Evolutionary conservation across 2,797 vertebrate species (phyloP).

Genomic region (Catamblyrhynchus diadema): DNA sequence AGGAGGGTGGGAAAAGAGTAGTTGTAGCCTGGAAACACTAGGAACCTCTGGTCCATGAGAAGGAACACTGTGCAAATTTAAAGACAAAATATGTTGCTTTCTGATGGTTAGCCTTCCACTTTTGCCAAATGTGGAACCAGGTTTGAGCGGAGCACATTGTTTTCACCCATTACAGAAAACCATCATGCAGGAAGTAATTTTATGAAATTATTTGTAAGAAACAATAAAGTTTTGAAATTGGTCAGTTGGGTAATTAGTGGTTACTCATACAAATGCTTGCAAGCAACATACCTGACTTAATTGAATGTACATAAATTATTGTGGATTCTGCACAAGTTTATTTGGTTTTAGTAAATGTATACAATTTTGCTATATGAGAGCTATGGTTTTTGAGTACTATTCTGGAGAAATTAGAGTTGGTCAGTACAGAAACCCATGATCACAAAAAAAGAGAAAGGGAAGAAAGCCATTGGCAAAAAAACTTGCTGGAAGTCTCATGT

Average conservation of each 20-base stretch:
- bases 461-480: neutral
- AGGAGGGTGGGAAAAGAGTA: neutral
- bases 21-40: neutral
- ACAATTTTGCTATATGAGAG: neutral
- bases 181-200: neutral
- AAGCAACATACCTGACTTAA: neutral
- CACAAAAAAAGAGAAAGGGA: neutral
- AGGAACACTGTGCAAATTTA: neutral
- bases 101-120: neutral
- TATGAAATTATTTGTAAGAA: neutral
- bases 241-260: neutral
- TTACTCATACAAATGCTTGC: neutral
- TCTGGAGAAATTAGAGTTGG: neutral
- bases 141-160: neutral
- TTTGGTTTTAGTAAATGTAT: neutral
- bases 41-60: neutral
- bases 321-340: neutral
- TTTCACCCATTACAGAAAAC: neutral
- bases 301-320: neutral
- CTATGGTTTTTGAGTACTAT: neutral
- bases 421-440: neutral
- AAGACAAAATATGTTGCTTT: neutral
- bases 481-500: neutral
- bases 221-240: neutral
- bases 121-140: neutral